A percentile compares a stretch with the other conserved stretches of the same genome.
Conservation (phyloP, 2,888 invertebrate genomes). For the Priocnemis perturbator region DNA sequence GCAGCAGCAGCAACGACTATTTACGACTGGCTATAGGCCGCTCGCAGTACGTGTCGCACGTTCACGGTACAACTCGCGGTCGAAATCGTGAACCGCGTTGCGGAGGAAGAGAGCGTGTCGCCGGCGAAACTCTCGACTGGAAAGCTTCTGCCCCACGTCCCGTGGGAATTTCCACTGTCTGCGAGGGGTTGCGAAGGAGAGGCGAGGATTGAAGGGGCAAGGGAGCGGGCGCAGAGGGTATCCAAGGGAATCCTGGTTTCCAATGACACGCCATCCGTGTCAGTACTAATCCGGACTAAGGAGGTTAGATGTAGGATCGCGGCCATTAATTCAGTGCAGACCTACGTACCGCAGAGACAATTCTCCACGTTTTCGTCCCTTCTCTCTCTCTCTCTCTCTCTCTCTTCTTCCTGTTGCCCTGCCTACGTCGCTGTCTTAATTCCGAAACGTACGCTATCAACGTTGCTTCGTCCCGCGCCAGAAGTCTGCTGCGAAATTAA, state of each 20-base stretch:
- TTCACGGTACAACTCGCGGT: constrained; percentile 11
- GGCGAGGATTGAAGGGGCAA: no score
- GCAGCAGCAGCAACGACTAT: no score
- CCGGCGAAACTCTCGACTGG: neutral
- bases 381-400: constrained; percentile 23
- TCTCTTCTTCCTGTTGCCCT: constrained; percentile 25
- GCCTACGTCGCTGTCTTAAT: no score
- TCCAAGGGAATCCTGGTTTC: constrained; percentile 53
- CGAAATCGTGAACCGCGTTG: neutral
- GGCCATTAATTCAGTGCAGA: constrained; percentile 61
- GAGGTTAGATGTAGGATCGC: constrained; percentile 59
- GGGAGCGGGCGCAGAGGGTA: no score
- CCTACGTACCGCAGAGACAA: constrained; percentile 10
- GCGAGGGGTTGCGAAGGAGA: constrained; percentile 29
- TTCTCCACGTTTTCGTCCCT: constrained; percentile 7
- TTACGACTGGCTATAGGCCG: no score
- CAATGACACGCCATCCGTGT: constrained; percentile 65
- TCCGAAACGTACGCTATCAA: no score
- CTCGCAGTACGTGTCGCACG: no score
- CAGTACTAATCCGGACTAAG: constrained; percentile 66
- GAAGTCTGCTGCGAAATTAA: no score
- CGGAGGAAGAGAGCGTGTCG: neutral
- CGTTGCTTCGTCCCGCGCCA: no score
- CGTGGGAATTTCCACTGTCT: constrained; percentile 35
- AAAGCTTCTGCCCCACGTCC: constrained; percentile 9